Conservation (phyloP, 2,888 invertebrate genomes). For the Apamea epomidion region DNA sequence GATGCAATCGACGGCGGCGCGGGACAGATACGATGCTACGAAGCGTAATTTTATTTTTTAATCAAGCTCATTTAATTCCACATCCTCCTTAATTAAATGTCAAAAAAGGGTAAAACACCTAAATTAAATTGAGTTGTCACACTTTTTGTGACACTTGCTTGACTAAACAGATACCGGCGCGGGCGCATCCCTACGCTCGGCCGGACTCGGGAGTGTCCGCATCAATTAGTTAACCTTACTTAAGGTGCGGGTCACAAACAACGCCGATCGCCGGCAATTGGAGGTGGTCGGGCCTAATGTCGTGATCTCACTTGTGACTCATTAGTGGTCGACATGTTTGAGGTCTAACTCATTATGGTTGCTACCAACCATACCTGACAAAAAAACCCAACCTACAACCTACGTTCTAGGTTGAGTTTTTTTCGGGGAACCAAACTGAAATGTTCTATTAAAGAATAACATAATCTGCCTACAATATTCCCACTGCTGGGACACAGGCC, state of each 20-base stretch:
- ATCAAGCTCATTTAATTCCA: conserved; percentile 21
- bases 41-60: conserved; percentile 4
- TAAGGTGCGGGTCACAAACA: conserved; percentile 89
- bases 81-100: background rate
- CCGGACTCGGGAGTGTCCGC: conserved; percentile 70
- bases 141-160: conserved; percentile 44
- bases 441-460: background rate
- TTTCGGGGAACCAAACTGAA: background rate
- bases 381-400: too few species aligned
- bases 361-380: too few species aligned
- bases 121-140: conserved; percentile 48
- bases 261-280: conserved; percentile 71
- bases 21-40: background rate
- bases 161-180: conserved; percentile 16
- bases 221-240: conserved; percentile 89
- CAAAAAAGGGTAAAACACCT: conserved; percentile 5
- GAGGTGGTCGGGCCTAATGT: conserved; percentile 65
- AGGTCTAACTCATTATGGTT: conserved; percentile 19
- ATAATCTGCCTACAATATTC: background rate
- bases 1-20: background rate
- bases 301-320: conserved; percentile 66
- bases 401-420: background rate
- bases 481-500: background rate
- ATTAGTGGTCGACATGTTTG: conserved; percentile 29
- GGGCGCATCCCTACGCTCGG: conserved; percentile 70